Conservation (phyloP, 2,797 vertebrate species). For the Natrix natrix region DNA sequence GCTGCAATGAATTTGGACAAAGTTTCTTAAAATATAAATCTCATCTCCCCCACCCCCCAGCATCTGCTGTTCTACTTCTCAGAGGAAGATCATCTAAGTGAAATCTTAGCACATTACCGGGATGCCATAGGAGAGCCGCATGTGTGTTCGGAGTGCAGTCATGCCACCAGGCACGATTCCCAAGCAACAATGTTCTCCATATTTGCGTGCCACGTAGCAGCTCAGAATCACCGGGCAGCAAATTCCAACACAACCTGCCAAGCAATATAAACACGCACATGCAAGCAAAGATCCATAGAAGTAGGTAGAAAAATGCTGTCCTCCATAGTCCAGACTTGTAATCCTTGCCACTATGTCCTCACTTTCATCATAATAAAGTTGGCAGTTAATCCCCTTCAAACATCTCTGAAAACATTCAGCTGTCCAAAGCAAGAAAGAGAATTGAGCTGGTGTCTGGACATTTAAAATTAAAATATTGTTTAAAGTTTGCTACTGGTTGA, state of each 20-base stretch:
- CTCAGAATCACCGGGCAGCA: not conserved
- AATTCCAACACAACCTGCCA: not conserved
- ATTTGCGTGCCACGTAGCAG: not conserved
- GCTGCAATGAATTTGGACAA: not conserved
- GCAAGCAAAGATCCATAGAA: not conserved
- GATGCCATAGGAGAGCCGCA: not conserved
- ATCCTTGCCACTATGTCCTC: not conserved
- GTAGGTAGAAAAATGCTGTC: not conserved
- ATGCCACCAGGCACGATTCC: not conserved
- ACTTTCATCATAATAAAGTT: not conserved
- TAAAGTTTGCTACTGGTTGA: not conserved
- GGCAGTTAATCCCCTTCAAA: not conserved
- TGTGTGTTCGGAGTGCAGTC: not conserved
- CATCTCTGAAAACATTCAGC: not conserved
- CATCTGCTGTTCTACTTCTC: not conserved
- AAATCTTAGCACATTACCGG: not conserved
- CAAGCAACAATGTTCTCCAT: not conserved
- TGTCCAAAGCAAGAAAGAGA: not conserved
- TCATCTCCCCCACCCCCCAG: not conserved
- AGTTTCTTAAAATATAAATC: not conserved
- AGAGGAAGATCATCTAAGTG: not conserved
- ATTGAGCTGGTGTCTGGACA: not conserved
- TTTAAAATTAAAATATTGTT: not conserved
- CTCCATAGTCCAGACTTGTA: not conserved
- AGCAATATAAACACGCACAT: not conserved